A percentile compares a stretch with the other conserved stretches of the same genome.
These are phyloP conservation scores for Pteria penguin DNA, from an alignment of 2,888 invertebrate genomes.

Conservation along the genomic window DNA sequence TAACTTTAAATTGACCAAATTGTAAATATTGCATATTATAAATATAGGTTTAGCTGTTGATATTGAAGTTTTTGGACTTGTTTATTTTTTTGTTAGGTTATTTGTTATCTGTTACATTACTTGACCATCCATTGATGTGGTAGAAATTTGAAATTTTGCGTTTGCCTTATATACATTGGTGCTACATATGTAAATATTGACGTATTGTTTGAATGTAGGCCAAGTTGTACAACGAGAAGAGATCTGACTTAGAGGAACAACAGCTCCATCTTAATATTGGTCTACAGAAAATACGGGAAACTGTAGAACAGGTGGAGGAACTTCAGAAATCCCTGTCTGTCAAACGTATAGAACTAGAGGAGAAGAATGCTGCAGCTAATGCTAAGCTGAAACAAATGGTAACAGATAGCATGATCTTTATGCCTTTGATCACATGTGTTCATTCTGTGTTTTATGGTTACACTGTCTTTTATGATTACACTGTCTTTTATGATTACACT, in stretches of 20 bases:
- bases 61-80: too few species aligned
- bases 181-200: not conserved
- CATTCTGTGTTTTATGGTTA: too few species aligned
- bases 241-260: conserved; percentile 98
- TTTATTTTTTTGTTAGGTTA: not conserved
- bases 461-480: too few species aligned
- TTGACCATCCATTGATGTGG: not conserved
- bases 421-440: too few species aligned
- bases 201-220: conserved; percentile 80
- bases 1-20: too few species aligned
- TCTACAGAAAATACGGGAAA: conserved; percentile 98
- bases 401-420: too few species aligned
- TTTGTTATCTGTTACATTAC: not conserved
- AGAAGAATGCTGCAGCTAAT: conserved; percentile 99
- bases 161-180: not conserved
- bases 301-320: conserved; percentile 99
- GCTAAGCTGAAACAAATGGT: conserved; percentile 99
- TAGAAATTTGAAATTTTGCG: not conserved
- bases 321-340: conserved; percentile 99
- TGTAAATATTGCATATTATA: too few species aligned
- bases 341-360: conserved; percentile 90
- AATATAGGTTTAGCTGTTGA: too few species aligned
- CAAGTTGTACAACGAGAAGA: conserved; percentile 97
- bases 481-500: too few species aligned
- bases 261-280: conserved; percentile 99